Base-by-base conservation (phyloP, 1,140 invertebrate genomes). In the Lineus longissimus region DNA sequence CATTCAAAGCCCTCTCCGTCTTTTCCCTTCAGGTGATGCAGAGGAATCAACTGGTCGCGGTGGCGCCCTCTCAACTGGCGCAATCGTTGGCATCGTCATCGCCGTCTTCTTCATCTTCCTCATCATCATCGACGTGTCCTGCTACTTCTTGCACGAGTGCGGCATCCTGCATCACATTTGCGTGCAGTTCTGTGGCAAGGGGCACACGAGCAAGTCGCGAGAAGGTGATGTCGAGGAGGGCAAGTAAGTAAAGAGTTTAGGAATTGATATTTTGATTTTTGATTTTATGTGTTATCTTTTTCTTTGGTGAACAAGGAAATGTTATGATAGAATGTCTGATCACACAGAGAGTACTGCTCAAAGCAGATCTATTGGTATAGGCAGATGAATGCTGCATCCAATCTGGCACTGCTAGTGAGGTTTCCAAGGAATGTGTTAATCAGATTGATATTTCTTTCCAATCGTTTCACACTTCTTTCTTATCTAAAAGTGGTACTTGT, bases 101-200 rank as follows among this genome's bases (percentile, higher is more conserved):
- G 64, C 62, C 4, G 45, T 69, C 25, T 69, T 71, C 55, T 58
- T 71, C 59, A 29, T 71, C 2, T 36, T 71, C 40, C 64, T 71
- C 19, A 63, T 71, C 43, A 58, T 70, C 43, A 62, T 69, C 7
- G 70, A 71, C 47, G 59, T 71, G n/a, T 69, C 65, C 0, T 71
- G 70, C 47, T 71, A 66, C 68, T 67, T 67, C 63, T 61, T 63
- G 59, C 69, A 67, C 43, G 59, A 63, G 33, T 71, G 70, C 55
- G 70, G 70, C 7, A 63, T 71, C 15, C 29, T 71, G 47, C n/a
- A 51, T 51, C 47, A 51, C 47, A 51, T 51, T 27, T 51, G 47
- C 47, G 47, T 51, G 6, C n/a, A 51, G 19, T 51, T 51, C n/a
- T 51, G 47, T n/a, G 47, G 47, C 47, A 51, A 51, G 25, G 47